Percentiles rank a stretch among this genome's conserved stretches.
Evolutionary conservation across 2,113 vertebrate species (phyloP).

Genomic region (Ochotona princeps): DNA sequence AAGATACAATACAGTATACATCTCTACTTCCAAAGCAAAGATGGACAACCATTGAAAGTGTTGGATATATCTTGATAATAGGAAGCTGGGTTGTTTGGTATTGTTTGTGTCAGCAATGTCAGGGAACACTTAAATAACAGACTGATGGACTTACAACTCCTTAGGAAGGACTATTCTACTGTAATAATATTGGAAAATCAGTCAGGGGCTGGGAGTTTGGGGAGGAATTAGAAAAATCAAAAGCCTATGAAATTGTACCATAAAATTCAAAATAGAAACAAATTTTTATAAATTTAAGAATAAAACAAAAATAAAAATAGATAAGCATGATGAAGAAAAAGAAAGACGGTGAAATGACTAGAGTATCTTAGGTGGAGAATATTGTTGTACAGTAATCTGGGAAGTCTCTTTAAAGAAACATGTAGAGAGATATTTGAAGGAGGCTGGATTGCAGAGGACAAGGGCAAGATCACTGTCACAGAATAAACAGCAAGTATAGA

Average conservation of each 20-base stretch:
- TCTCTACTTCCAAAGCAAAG: no score
- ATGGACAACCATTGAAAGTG: no score
- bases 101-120: no score
- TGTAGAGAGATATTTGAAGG: background rate
- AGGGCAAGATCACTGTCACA: background rate
- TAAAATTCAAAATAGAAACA: constrained; percentile 1
- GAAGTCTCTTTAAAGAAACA: background rate
- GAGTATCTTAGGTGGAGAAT: background rate
- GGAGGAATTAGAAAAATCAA: no score
- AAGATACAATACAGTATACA: no score
- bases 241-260: background rate
- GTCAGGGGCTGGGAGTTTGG: no score
- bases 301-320: background rate
- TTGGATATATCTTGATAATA: no score
- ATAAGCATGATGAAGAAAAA: constrained; percentile 20
- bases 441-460: background rate
- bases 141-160: no score
- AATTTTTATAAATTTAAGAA: constrained; percentile 15
- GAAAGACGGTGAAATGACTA: background rate
- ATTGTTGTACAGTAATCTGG: background rate
- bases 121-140: no score
- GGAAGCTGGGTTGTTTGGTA: no score
- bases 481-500: background rate
- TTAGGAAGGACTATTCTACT: no score
- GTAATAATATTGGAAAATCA: no score